Evolutionary conservation across 2,113 vertebrate genomes (phyloP), one percentile per base, ranked within the genome.

Genomic region (Passer domesticus): DNA sequence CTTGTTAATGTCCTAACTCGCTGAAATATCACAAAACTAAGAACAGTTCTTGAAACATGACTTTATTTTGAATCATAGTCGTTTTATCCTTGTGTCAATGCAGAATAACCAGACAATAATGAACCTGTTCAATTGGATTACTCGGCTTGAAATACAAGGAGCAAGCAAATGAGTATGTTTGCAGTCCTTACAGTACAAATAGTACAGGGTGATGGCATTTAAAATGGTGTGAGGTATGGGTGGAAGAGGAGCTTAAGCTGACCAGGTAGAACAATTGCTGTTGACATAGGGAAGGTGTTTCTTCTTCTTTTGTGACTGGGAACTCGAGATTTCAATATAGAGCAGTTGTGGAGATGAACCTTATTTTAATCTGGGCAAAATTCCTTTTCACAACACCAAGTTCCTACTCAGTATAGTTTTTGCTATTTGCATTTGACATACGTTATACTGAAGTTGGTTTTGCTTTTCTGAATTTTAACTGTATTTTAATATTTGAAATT

Each of bases 321-420:
- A 81, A 49, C 31, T 70, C 6, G 2, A 75, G 22, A 91, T 58
- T 41, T 19, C 20, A 28, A 18, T 87, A n/a, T 41, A 81, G 91
- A 63, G 24, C 8, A 11, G 14, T 33, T 0, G 0, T n/a, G 53
- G 37, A 55, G 46, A 43, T 0, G 0, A 46, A 12, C 63, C 18
- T 76, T 62, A 33, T 9, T 66, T 90, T 53, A 78, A 31, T 46
- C 6, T 60, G 30, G 21, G 27, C 21, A 44, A 44, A 78, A 31
- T n/a, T 74, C 13, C 25, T 64, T 74, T 37, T 67, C 19, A 27
- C 2, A 1, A 2, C 27, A 37, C 9, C 19, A 58, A 53, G 30
- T 74, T 81, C 14, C 35, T 35, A 7, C 21, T 76, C 31, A 62
- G 2, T 63, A 2, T 27, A 39, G 3, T 12, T 68, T 83, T 68